Evolutionary conservation across 2,888 invertebrate species (phyloP).

Genomic region (Acanthosepion esculentum): DNA sequence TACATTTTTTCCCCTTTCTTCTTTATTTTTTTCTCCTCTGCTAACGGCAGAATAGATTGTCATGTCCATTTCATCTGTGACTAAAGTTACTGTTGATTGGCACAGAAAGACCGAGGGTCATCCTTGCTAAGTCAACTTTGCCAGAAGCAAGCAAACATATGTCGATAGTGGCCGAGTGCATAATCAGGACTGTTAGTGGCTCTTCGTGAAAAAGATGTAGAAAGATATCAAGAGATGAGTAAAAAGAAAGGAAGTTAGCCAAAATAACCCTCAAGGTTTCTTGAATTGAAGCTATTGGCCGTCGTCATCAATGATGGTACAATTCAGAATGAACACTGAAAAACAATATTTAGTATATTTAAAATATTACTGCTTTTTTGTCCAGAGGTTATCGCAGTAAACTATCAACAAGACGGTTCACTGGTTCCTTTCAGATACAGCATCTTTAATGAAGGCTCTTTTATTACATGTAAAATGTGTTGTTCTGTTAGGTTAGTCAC

Average conservation of each 20-base stretch:
- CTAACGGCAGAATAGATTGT: neutral
- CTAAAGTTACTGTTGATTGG: constrained; percentile 3
- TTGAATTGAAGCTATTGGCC: neutral
- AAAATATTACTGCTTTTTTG: neutral
- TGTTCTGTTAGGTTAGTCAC: neutral
- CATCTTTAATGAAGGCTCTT: neutral
- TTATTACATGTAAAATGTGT: neutral
- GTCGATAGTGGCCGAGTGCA: neutral
- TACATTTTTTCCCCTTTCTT: neutral
- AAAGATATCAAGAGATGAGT: neutral
- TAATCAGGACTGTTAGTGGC: neutral
- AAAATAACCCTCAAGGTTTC: no score
- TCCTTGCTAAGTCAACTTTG: neutral
- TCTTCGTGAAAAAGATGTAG: neutral
- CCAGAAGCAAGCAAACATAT: constrained; percentile 17
- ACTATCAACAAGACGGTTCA: neutral
- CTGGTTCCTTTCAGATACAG: neutral
- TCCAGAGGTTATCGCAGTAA: neutral
- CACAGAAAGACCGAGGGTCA: constrained; percentile 17
- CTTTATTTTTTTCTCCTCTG: neutral
- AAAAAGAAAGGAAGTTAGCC: neutral
- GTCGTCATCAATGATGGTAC: neutral
- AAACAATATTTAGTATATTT: neutral
- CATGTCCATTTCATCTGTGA: constrained; percentile 21
- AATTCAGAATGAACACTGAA: neutral